A percentile compares a stretch with the other conserved stretches of the same genome.
Conservation (phyloP, 1,140 invertebrate species). For the Drosophila baimaii region DNA sequence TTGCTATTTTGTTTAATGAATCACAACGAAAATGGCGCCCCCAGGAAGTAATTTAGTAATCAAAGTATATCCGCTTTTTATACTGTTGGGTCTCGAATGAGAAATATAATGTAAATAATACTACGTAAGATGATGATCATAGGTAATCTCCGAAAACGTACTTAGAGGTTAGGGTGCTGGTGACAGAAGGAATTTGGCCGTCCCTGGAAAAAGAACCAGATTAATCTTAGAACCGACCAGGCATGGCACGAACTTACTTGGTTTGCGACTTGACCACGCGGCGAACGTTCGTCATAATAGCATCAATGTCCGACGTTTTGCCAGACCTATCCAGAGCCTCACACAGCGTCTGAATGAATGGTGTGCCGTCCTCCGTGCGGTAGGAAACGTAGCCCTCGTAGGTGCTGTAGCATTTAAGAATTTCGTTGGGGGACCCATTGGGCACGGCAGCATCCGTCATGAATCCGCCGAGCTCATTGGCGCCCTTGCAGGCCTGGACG, state of each 20-base stretch:
- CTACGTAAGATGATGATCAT: conserved; percentile 20
- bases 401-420: conserved; percentile 81
- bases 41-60: neutral
- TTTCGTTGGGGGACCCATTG: conserved; percentile 68
- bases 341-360: conserved; percentile 76
- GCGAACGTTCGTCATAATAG: conserved; percentile 58
- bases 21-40: conserved; percentile 5
- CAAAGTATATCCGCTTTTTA: neutral
- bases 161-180: conserved; percentile 74
- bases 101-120: conserved; percentile 8
- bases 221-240: too few species aligned
- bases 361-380: conserved; percentile 68
- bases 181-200: conserved; percentile 73
- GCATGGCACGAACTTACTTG: conserved; percentile 65
- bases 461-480: conserved; percentile 50
- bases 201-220: conserved; percentile 44
- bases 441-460: conserved; percentile 63
- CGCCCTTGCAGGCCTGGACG: conserved; percentile 80
- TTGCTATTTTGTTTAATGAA: conserved; percentile 6
- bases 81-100: neutral
- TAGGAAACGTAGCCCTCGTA: conserved; percentile 79
- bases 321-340: conserved; percentile 52
- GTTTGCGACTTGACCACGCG: conserved; percentile 56
- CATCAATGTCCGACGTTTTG: conserved; percentile 55
- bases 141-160: conserved; percentile 76